A percentile compares a stretch with the other conserved stretches of the same genome.
phyloP scores from a whole-genome alignment of 2,888 invertebrate species.

The Agrotis puta region DNA sequence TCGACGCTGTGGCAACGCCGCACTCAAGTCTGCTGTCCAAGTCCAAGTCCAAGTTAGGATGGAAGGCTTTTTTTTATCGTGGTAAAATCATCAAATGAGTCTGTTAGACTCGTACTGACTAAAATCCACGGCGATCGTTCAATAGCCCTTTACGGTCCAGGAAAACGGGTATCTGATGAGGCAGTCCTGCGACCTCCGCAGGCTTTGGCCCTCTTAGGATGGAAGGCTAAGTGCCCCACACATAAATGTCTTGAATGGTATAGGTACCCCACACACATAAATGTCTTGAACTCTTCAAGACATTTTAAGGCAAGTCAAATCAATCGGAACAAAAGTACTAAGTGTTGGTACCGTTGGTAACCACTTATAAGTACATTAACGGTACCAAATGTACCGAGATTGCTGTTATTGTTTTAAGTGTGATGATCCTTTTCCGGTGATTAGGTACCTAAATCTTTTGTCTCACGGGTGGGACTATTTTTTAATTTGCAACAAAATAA shows the following conservation, averaged over 20 bases:
- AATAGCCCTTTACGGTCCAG: no score
- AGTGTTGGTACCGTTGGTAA: conserved; percentile 37
- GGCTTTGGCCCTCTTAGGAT: no score
- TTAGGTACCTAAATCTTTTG: conserved; percentile 20
- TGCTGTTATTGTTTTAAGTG: conserved; percentile 37
- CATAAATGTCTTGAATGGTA: not conserved
- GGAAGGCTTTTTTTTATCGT: no score
- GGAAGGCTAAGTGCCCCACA: not conserved
- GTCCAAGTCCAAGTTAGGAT: no score
- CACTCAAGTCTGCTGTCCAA: no score
- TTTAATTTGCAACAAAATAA: not conserved
- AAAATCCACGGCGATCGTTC: no score
- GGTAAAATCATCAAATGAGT: no score
- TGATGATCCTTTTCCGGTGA: conserved; percentile 40
- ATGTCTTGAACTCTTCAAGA: not conserved
- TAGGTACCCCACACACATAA: not conserved
- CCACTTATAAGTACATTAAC: conserved; percentile 52
- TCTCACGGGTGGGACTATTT: conserved; percentile 3
- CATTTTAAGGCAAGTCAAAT: conserved; percentile 18
- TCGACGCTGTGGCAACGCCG: no score
- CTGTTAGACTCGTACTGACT: no score
- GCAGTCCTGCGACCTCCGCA: no score
- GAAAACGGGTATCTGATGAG: no score
- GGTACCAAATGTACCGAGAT: conserved; percentile 36
- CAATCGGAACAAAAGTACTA: conserved; percentile 37